phyloP scores from a whole-genome alignment of 2,888 invertebrate genomes.

The Branchellion lobata region DNA sequence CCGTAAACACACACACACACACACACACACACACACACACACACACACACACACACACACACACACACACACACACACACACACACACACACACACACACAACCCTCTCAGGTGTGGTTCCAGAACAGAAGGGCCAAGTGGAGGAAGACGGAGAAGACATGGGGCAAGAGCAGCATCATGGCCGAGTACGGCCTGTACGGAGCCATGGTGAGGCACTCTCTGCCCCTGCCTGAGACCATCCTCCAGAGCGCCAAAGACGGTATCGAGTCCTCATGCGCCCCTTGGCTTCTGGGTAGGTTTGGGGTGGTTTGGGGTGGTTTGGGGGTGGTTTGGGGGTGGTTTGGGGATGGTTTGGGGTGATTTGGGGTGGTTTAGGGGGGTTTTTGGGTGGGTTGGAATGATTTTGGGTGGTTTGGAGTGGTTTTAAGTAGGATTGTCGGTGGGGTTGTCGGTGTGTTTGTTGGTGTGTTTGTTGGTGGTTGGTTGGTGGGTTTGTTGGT shows the following conservation, averaged over 20 bases:
- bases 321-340: too few species aligned
- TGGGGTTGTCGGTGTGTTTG: neutral
- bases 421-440: neutral
- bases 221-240: conserved; percentile 96
- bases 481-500: neutral
- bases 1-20: too few species aligned
- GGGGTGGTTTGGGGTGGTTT: too few species aligned
- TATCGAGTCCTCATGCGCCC: conserved; percentile 81
- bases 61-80: too few species aligned
- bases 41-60: too few species aligned
- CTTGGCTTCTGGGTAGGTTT: conserved; percentile 92
- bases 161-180: conserved; percentile 99
- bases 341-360: too few species aligned
- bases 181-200: conserved; percentile 99
- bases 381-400: neutral
- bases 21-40: too few species aligned
- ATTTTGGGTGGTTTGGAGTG: neutral
- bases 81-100: too few species aligned
- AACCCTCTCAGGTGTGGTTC: conserved; percentile 85
- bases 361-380: too few species aligned
- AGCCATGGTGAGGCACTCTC: conserved; percentile 97
- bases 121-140: conserved; percentile 97
- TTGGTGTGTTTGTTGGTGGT: neutral
- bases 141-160: conserved; percentile 99
- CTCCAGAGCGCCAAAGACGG: conserved; percentile 79